Evolutionary conservation across 2,888 invertebrate genomes (phyloP), one percentile per base, ranked within the genome.

Genomic region (Strigamia crassipes): DNA sequence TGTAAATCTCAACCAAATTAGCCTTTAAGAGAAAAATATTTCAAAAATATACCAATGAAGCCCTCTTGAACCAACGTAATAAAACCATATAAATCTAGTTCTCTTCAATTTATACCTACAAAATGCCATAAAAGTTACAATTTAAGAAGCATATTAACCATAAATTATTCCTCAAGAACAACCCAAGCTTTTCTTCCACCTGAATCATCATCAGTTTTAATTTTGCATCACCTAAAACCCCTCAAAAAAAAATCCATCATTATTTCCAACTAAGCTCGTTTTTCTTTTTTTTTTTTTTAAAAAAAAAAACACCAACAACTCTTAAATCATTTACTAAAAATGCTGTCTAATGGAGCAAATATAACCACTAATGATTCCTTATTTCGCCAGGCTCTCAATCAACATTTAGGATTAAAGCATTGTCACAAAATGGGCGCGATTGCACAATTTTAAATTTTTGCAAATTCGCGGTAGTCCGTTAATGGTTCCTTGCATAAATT

Each of bases 371-470:
- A 73, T 73, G 73, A 73, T 73, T 73, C 73, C n/a, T 15, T 27
- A 31, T 73, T 73, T 31, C 73, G 12, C 27, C 10, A 73, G 73
- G 73, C 73, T 73, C 73, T 73, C 73, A 73, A 73, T 73, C 73
- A 73, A 73, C 73, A 73, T 73, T 73, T 73, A 73, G 73, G 73
- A 73, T 73, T 73, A 73, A 73, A 73, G 73, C 27, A n/a, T n/a
- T n/a, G n/a, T n/a, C n/a, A n/a, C n/a, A n/a, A n/a, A n/a, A n/a
- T n/a, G n/a, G n/a, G n/a, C n/a, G n/a, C n/a, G n/a, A n/a, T n/a
- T n/a, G n/a, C n/a, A n/a, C n/a, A n/a, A n/a, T n/a, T n/a, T n/a
- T n/a, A n/a, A n/a, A n/a, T n/a, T n/a, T n/a, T n/a, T n/a, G n/a
- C n/a, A n/a, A n/a, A n/a, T n/a, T n/a, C n/a, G n/a, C n/a, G n/a